Conservation (phyloP, 2,797 vertebrate species). For the Anguilla marmorata region DNA sequence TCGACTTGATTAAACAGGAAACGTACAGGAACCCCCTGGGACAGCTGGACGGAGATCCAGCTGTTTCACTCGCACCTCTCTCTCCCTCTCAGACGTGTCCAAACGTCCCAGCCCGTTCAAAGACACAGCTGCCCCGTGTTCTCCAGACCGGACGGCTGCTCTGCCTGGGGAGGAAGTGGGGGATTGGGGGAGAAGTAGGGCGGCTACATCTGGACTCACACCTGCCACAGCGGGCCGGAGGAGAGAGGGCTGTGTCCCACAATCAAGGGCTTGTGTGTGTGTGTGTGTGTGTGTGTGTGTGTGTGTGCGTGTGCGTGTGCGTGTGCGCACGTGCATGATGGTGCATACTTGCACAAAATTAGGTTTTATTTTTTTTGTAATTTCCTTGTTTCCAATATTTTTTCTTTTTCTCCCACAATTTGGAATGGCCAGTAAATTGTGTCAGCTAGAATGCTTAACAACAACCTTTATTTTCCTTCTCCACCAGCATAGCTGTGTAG, state of each 20-base stretch:
- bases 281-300: not conserved
- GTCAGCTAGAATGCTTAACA: not conserved
- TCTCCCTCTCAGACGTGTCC: constrained; percentile 57
- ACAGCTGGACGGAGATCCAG: constrained; percentile 60
- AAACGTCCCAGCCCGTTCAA: constrained; percentile 71
- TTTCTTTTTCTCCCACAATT: not conserved
- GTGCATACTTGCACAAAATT: no score
- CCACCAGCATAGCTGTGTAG: not conserved
- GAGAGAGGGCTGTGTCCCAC: constrained; percentile 24
- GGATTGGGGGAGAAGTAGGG: constrained; percentile 47
- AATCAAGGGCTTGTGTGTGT: not conserved
- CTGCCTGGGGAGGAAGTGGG: constrained; percentile 40
- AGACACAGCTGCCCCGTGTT: constrained; percentile 70
- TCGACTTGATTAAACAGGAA: constrained; percentile 48
- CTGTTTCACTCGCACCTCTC: constrained; percentile 42
- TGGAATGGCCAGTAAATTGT: not conserved
- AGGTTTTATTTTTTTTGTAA: no score
- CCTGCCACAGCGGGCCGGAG: constrained; percentile 52
- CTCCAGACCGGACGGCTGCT: constrained; percentile 60
- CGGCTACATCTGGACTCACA: constrained; percentile 67
- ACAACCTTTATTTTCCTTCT: not conserved
- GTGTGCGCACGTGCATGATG: no score
- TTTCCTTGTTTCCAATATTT: no score
- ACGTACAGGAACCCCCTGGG: constrained; percentile 55
- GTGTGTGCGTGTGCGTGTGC: no score